Evolutionary conservation across 2,797 vertebrate species (phyloP).

Genomic region (Sciaenops ocellatus): DNA sequence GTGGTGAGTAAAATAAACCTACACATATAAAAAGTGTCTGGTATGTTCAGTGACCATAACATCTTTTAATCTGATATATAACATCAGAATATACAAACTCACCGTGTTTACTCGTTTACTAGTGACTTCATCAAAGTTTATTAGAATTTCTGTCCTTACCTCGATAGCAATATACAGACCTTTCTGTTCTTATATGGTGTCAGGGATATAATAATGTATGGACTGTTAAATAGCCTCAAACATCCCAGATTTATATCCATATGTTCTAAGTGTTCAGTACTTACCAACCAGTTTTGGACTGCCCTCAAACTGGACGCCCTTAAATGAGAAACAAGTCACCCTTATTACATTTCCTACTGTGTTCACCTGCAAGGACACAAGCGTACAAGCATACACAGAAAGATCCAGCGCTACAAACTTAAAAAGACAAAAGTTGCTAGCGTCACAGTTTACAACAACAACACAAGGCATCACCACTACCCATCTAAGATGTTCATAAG

Average conservation of each 20-base stretch:
- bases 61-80: background rate
- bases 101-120: background rate
- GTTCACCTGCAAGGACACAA: constrained; percentile 1
- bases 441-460: constrained; percentile 26
- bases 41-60: background rate
- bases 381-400: background rate
- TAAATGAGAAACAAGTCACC: background rate
- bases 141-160: background rate
- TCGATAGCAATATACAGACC: background rate
- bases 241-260: background rate
- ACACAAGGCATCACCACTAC: constrained; percentile 21
- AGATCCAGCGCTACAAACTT: background rate
- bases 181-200: background rate
- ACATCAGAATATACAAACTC: background rate
- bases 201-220: background rate
- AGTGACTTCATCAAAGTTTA: background rate
- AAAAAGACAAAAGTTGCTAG: background rate
- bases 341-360: constrained; percentile 9
- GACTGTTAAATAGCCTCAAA: background rate
- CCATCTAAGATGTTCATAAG: constrained; percentile 19
- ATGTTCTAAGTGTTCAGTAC: background rate
- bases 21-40: background rate
- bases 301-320: background rate
- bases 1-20: background rate
- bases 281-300: background rate